These are phyloP conservation scores for Circaetus cinerascens DNA, from an alignment of 2,113 vertebrate genomes.

Conservation along the genomic window DNA sequence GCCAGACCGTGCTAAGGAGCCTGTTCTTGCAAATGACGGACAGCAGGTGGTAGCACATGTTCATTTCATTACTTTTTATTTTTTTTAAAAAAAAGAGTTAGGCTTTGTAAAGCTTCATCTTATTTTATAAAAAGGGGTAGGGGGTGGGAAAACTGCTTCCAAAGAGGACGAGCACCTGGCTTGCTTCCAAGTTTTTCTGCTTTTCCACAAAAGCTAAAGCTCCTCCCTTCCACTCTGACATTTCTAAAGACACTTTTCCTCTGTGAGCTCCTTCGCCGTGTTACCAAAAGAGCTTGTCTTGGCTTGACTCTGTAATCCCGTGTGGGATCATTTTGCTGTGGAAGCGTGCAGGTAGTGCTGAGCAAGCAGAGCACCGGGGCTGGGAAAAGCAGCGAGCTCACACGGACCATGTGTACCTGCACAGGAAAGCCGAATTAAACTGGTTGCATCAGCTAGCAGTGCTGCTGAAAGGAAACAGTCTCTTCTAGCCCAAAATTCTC, in stretches of 20 bases:
- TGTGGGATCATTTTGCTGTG: background rate
- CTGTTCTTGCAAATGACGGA: constrained; percentile 6
- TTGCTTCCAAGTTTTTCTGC: background rate
- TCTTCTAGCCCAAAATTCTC: background rate
- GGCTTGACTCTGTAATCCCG: background rate
- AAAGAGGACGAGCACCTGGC: background rate
- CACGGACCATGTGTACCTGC: background rate
- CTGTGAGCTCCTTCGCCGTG: fast-evolving
- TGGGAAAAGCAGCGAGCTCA: background rate
- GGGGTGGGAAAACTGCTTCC: background rate
- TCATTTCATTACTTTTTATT: background rate
- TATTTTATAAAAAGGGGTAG: background rate
- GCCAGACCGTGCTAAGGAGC: background rate
- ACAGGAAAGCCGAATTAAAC: background rate
- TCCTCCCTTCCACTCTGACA: background rate
- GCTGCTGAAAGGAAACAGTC: background rate
- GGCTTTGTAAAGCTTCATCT: background rate
- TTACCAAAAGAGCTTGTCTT: background rate
- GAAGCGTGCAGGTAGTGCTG: background rate
- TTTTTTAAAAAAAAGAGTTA: background rate
- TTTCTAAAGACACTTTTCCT: background rate
- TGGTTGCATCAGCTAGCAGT: background rate
- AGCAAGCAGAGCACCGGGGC: background rate
- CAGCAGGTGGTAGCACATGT: constrained; percentile 60
- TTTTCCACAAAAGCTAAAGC: background rate